Evolutionary conservation across 2,888 invertebrate species (phyloP), one percentile per base, ranked within the genome.

Genomic region (Dioctria linearis): DNA sequence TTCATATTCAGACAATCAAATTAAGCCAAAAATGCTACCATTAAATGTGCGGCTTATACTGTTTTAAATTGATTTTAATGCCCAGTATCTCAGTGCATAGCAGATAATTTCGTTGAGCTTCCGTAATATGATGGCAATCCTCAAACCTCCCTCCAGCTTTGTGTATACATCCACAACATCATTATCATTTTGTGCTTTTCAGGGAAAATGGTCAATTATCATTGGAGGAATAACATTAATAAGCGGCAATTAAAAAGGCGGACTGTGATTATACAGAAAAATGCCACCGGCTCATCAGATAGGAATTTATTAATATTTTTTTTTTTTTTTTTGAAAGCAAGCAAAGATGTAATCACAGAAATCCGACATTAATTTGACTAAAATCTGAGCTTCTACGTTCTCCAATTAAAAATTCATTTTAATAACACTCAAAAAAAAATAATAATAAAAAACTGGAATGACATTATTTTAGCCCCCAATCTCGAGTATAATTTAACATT

Each of bases 31-130:
- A 54, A 54, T 1, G 4, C 8, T 6, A 54, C 54, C 54, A 11
- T 54, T 54, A 11, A 54, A 3, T 25, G 25, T 25, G 54, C 54
- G 6, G 54, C 54, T 54, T 11, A 54, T 54, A n/a, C 54, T n/a
- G 6, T 54, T 54, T 54, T 54, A 54, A 54, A 54, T 54, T n/a
- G 54, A 54, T 11, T 54, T 11, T 11, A 54, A 6, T 54, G 6
- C 2, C 54, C 54, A 54, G 25, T 25, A 25, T 25, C 25, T 25
- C 25, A 25, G 11, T 6, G 6, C 11, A 54, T 54, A n/a, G 6
- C 54, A 54, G 54, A 11, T 54, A 54, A 54, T 54, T 54, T 54
- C 11, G 54, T 54, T 54, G 11, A 54, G n/a, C 54, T 54, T n/a
- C 54, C 11, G 11, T 54, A n/a, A 54, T 54, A 54, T 54, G 54